Evolutionary conservation across 92 coral and sea anemone species (phyloP).

Genomic region (Heteractis magnifica): DNA sequence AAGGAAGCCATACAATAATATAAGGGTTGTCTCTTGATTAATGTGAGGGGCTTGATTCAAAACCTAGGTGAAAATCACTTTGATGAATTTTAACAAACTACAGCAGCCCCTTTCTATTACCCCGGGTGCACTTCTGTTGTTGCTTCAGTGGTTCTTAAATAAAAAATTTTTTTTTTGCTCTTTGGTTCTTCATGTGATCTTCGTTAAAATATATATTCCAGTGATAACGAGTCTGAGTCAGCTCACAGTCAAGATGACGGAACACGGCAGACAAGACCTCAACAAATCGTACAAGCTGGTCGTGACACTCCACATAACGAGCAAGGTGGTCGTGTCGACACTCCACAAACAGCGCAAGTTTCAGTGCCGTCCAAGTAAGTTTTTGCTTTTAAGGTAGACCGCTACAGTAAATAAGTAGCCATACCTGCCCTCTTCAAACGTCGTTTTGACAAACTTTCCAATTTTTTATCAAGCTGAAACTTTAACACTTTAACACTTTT

Average conservation of each 20-base stretch:
- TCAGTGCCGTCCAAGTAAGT: no score
- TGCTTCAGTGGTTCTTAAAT: background rate
- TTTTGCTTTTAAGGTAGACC: no score
- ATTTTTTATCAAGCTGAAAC: no score
- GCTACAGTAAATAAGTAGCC: no score
- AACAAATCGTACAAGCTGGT: background rate
- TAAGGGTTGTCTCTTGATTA: background rate
- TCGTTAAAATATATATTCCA: background rate
- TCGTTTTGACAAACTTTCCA: no score
- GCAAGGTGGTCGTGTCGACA: no score
- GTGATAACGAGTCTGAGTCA: background rate
- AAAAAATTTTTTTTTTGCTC: background rate
- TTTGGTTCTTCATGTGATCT: background rate
- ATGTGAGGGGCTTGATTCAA: background rate
- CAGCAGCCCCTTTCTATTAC: background rate
- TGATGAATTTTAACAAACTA: background rate
- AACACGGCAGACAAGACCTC: background rate
- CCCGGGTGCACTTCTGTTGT: background rate
- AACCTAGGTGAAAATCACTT: background rate
- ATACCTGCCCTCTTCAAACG: no score
- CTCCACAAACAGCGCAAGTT: background rate
- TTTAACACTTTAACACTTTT: no score
- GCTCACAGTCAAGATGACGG: no score
- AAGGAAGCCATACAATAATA: background rate
- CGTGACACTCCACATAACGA: background rate